Base-by-base conservation (phyloP, 2,113 vertebrate species). In the Tauraco erythrolophus region DNA sequence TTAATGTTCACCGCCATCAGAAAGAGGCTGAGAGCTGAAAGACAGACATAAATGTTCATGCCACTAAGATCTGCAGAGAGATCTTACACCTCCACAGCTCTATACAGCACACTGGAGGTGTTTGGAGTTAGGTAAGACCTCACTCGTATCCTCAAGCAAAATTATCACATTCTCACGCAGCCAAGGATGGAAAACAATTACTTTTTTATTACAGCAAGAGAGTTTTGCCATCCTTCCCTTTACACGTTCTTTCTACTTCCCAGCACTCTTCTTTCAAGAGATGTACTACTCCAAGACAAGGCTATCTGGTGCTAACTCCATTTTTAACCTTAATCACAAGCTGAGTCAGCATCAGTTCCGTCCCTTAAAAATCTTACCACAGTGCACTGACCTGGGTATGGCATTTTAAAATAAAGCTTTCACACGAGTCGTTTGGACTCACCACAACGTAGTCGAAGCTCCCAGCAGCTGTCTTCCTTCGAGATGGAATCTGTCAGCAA, bases 1-100 rank as follows among this genome's bases (percentile, higher is more conserved):
- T 99, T 99, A 86, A 99, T 99, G 96, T 99, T 99, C 97, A 99
- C 99, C 0, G 99, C 99, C 99, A 99, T 99, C 90, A 99, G 98
- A 97, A 99, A 99, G 75, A 99, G 98, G 92, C 99, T 99, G 88
- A 99, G 99, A 17, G 99, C 99, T 99, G 95, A 4, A 65, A 97
- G 68, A 45, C 41, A 82, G 28, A 74, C 16, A 51, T 2, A 31
- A 4, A 2, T 8, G 27, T 9, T 65, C 21, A 39, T 9, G 25
- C 23, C 9, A 6, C n/a, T 16, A 7, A 58, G 41, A 70, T 24
- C 24, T 76, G 51, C 68, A 91, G 31, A 9, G 2, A 77, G 51
- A n/a, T n/a, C n/a, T n/a, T 21, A 48, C 78, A 58, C n/a, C 51
- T 45, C 53, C 41, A 64, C 61, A 48, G 62, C 71, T 53, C 84